Base-by-base conservation (phyloP, 2,888 invertebrate species). In the Cryptocheilus praepositus region DNA sequence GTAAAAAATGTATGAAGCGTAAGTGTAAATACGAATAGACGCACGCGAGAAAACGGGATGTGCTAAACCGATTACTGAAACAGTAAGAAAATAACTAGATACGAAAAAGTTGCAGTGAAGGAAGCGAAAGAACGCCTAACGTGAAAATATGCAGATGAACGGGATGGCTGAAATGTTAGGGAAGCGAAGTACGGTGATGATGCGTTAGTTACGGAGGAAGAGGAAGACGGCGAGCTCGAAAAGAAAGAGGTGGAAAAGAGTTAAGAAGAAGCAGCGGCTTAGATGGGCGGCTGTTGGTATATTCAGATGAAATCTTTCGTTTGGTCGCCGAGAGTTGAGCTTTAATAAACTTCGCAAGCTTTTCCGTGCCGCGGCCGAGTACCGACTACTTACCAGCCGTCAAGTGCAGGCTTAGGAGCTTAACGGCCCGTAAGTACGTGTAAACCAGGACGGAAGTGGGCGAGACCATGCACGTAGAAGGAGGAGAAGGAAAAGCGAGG, bases 331-430 rank as follows among this genome's bases (percentile, higher is more conserved):
- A 19, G 63, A 67, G 56, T 62, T 58, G 64, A 68, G 73, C 63
- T 79, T 81, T 80, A 78, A 84, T 80, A 81, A 83, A 83, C 78
- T 79, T 70, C 46, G 58, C 59, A 43, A 67, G 75, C 71, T 74
- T 80, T 79, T 75, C 70, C 63, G n/a, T 62, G 70, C 22, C 21
- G 61, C 69, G 61, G 53, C 28, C 65, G 59, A 75, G 67, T 71
- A 71, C 74, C 69, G 64, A 63, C 71, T 69, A 66, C 74, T 71
- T 73, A 74, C 70, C 70, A 77, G 63, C 76, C 78, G 83, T 83
- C 83, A 80, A 77, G 73, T 74, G 78, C 80, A 76, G 76, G 67
- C 73, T 83, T 79, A 73, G 70, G 58, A 64, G 73, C 68, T 76
- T 79, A 79, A 73, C 71, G 67, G 71, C 58, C 65, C 61, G 74